phyloP scores from a whole-genome alignment of 1,140 invertebrate species.

The Drosophila grimshawi region DNA sequence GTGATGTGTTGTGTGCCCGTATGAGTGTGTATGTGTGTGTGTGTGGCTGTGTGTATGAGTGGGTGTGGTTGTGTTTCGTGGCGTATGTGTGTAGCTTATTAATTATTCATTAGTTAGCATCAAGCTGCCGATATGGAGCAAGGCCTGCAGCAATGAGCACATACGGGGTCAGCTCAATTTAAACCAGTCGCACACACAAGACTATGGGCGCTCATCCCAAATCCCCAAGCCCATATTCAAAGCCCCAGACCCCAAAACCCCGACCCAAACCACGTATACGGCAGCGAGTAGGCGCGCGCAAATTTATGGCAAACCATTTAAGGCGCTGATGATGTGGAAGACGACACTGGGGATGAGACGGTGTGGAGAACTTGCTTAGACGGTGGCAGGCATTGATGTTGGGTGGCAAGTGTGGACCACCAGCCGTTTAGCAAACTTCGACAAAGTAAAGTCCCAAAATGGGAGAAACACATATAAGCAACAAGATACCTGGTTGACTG shows the following conservation, averaged over 20 bases:
- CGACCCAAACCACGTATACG: background rate
- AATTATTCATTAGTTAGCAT: constrained; percentile 82
- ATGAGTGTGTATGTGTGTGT: constrained; percentile 23
- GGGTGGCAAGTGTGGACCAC: constrained; percentile 26
- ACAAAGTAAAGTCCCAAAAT: constrained; percentile 30
- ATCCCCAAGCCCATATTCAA: background rate
- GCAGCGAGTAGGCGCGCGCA: constrained; percentile 53
- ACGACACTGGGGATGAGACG: constrained; percentile 68
- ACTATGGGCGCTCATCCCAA: constrained; percentile 13
- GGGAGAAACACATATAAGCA: constrained; percentile 3
- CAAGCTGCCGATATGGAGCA: constrained; percentile 67
- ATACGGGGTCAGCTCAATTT: constrained; percentile 45
- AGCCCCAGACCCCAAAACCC: background rate
- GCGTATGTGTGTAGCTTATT: constrained; percentile 60
- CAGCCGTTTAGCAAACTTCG: constrained; percentile 36
- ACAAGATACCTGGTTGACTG: background rate
- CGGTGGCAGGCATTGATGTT: constrained; percentile 2
- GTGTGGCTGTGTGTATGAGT: constrained; percentile 17
- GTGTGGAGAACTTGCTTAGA: constrained; percentile 19
- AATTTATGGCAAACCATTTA: constrained; percentile 81
- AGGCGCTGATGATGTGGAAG: constrained; percentile 78
- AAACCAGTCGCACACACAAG: constrained; percentile 25
- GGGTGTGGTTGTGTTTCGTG: constrained; percentile 10
- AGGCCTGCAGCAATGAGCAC: constrained; percentile 26
- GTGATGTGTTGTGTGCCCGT: constrained; percentile 6